Evolutionary conservation across 2,888 invertebrate genomes (phyloP).

Genomic region (Cephus nigrinus): DNA sequence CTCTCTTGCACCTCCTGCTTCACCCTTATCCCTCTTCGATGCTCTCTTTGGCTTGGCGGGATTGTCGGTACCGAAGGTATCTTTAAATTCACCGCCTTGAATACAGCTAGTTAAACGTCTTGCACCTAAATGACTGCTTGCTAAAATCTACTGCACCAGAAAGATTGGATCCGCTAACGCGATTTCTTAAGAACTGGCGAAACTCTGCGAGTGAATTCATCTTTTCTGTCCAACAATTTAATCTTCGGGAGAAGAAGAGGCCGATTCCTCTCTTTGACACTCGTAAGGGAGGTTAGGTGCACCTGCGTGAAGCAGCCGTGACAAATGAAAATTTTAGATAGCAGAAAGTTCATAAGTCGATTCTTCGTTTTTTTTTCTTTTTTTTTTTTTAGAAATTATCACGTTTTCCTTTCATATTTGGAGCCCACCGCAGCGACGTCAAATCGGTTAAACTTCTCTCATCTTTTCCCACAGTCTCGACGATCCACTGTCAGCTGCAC

Average conservation of each 20-base stretch:
- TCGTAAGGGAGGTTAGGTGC: neutral
- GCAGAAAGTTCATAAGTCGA: neutral
- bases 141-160: neutral
- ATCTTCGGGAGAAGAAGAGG: neutral
- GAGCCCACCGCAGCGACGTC: neutral
- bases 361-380: neutral
- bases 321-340: neutral
- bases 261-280: neutral
- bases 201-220: neutral
- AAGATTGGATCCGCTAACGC: neutral
- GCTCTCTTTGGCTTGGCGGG: neutral
- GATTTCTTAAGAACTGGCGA: neutral
- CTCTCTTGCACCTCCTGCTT: constrained; percentile 6
- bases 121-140: neutral
- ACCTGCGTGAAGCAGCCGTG: neutral
- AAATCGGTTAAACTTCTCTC: neutral
- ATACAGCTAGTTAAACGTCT: neutral
- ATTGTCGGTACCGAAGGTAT: neutral
- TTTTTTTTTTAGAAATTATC: neutral
- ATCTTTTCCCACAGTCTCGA: neutral
- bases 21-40: neutral
- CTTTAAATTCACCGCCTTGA: neutral
- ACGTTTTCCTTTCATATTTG: neutral
- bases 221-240: neutral
- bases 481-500: neutral